Conservation (phyloP, 2,888 invertebrate genomes). For the Dermolepida albohirtum region DNA sequence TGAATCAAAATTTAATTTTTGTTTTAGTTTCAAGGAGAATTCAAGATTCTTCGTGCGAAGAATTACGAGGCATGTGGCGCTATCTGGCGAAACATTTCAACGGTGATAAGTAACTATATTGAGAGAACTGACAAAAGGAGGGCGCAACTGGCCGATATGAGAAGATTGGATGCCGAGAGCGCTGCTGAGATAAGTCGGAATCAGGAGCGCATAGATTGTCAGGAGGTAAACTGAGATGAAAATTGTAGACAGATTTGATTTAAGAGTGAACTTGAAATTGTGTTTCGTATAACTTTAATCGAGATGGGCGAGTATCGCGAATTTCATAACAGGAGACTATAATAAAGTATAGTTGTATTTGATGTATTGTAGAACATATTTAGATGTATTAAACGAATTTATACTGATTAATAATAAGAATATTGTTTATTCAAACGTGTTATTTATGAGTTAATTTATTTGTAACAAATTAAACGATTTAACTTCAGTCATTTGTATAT, state of each 20-base stretch:
- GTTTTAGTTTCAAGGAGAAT: constrained; percentile 55
- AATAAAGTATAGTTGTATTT: neutral
- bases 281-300: too few species aligned
- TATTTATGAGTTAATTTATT: too few species aligned
- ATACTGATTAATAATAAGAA: too few species aligned
- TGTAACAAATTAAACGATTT: too few species aligned
- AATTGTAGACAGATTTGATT: too few species aligned
- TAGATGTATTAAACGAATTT: too few species aligned
- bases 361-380: too few species aligned
- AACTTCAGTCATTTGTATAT: too few species aligned
- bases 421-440: too few species aligned
- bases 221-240: constrained; percentile 53
- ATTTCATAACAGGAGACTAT: neutral
- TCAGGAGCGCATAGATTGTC: constrained; percentile 55
- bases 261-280: too few species aligned
- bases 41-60: constrained; percentile 53
- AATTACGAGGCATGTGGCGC: constrained; percentile 53
- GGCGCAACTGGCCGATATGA: constrained; percentile 60
- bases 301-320: too few species aligned
- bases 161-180: constrained; percentile 59
- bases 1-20: too few species aligned
- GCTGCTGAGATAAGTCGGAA: constrained; percentile 56
- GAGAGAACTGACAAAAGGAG: constrained; percentile 58
- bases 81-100: constrained; percentile 60
- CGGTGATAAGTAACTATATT: constrained; percentile 56